Conservation (phyloP, 2,113 vertebrate species). For the Tapirus terrestris region DNA sequence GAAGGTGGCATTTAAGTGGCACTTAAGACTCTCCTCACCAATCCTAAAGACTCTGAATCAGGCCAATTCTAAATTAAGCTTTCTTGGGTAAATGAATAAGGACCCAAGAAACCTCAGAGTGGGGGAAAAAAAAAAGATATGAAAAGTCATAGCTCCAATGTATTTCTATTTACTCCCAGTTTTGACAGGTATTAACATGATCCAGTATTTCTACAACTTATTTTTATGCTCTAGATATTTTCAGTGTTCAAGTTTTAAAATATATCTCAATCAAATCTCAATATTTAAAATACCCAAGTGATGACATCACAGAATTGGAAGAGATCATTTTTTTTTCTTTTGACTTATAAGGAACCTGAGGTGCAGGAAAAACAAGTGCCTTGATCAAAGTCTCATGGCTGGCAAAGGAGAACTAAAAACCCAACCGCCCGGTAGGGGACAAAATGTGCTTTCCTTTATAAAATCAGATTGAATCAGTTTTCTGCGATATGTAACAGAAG, state of each 20-base stretch:
- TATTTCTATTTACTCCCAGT: slow-evolving; percentile 25
- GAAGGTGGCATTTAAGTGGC: slow-evolving; percentile 81
- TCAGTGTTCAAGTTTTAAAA: slow-evolving; percentile 1
- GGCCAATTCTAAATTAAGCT: slow-evolving; percentile 80
- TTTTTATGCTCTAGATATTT: slow-evolving; percentile 29
- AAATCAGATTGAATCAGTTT: neutral
- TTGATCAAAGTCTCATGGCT: neutral
- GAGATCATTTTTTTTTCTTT: neutral
- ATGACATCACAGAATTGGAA: neutral
- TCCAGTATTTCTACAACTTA: slow-evolving; percentile 11
- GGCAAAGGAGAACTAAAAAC: neutral
- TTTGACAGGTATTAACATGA: slow-evolving; percentile 40
- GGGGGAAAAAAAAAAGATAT: slow-evolving; percentile 20
- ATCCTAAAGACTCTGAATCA: slow-evolving; percentile 70
- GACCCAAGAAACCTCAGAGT: slow-evolving; percentile 71
- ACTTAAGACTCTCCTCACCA: slow-evolving; percentile 69
- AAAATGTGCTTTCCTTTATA: neutral
- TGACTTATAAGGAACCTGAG: slow-evolving; percentile 18
- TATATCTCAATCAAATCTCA: slow-evolving; percentile 3
- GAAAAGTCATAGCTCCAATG: slow-evolving; percentile 15
- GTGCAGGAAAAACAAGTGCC: neutral
- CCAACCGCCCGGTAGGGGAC: neutral
- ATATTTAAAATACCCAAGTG: neutral
- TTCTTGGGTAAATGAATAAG: slow-evolving; percentile 79
- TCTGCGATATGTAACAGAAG: neutral